Base-by-base conservation (phyloP, 2,797 vertebrate genomes). In the Lycodopsis pacificus region DNA sequence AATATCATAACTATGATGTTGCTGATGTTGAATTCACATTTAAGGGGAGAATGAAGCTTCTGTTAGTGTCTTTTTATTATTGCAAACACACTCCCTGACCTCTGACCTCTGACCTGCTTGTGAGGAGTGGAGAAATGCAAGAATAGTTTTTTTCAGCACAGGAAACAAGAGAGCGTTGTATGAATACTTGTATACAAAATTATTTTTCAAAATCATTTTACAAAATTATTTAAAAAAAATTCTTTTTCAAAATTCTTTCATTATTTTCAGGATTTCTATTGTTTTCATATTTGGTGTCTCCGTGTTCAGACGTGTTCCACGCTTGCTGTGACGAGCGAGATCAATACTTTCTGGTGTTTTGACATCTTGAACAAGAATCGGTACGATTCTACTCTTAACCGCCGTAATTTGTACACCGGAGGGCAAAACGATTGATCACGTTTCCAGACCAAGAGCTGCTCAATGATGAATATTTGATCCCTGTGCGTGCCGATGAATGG, bases 381-480 rank as follows among this genome's bases (percentile, higher is more conserved):
- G 67, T 69, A 25, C 40, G 34, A 82, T 86, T 84, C 73, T 17
- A 30, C 82, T 84, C 69, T 68, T 81, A 82, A 88, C 83, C n/a
- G 20, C 46, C 13, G 12, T 82, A 81, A 88, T 85, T 86, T 88
- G 80, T 84, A 49, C 89, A 80, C 89, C 53, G 56, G 62, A 85
- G 89, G 84, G 65, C 78, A 69, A 30, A 77, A 62, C 2, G 13
- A 87, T 91, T 83, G 85, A 88, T 90, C 86, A 83, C 4, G 40
- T 88, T 84, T 80, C 82, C 86, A 84, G 89, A 79, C 64, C 71
- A 49, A 77, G 76, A 88, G 74, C 82, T 57, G 76, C 83, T 82
- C 69, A 38, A 76, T 82, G 72, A 86, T 92, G 82, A 92, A 91
- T 90, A 92, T 91, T 89, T 84, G 85, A 90, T 90, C 44, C 30